These are phyloP conservation scores for Rhegmatorhina hoffmannsi DNA, from an alignment of 2,113 vertebrate species.

Conservation along the genomic window DNA sequence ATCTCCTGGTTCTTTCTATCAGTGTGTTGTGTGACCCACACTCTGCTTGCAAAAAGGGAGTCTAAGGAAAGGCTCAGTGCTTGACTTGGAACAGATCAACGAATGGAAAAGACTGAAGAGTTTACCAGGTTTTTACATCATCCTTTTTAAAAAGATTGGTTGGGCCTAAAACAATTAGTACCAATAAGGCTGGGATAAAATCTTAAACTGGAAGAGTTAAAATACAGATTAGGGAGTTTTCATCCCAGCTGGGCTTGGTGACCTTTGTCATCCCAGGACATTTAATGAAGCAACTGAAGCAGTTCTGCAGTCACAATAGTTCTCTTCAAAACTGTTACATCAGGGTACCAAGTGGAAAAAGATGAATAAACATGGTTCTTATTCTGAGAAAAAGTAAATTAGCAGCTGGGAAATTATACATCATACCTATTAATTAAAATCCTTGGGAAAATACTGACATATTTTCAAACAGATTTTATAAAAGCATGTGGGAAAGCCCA, in stretches of 20 bases:
- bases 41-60: neutral
- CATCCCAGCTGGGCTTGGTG: neutral
- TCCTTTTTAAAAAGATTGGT: neutral
- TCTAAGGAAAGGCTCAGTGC: neutral
- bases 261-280: neutral
- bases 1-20: neutral
- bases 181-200: neutral
- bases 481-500: neutral
- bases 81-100: neutral
- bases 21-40: neutral
- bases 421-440: neutral
- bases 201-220: neutral
- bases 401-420: neutral
- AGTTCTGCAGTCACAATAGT: neutral
- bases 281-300: neutral
- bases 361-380: neutral
- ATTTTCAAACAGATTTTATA: neutral
- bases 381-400: neutral
- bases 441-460: neutral
- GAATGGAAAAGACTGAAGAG: neutral
- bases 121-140: neutral
- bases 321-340: neutral
- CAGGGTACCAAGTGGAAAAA: neutral
- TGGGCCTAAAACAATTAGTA: neutral
- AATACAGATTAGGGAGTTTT: neutral